A percentile compares a stretch with the other conserved stretches of the same genome.
Evolutionary conservation across 30 jellyfish, hydroid and myxozoan genomes (phyloP).

Genomic region (Pelagia noctiluca): DNA sequence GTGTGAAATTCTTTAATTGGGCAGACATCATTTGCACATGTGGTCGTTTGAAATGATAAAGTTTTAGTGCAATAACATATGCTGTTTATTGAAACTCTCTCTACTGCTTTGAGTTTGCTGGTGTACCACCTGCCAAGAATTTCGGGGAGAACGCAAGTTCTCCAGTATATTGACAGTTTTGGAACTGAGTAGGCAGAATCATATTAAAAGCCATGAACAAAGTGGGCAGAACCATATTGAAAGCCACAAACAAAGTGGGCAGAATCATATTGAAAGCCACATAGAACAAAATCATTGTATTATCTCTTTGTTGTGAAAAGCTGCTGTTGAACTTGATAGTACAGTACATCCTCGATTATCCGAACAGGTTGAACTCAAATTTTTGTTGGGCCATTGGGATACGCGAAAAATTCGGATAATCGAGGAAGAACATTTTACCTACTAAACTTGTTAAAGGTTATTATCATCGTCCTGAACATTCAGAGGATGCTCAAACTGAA

Average conservation of each 20-base stretch:
- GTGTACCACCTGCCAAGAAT: conserved; percentile 69
- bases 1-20: conserved; percentile 41
- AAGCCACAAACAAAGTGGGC: conserved; percentile 34
- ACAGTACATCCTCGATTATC: too few species aligned
- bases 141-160: conserved; percentile 60
- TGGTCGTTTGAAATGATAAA: conserved; percentile 20
- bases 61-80: conserved; percentile 33
- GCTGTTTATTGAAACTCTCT: conserved; percentile 29
- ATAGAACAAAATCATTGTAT: conserved; percentile 46
- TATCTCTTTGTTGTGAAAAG: conserved; percentile 29
- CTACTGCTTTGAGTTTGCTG: conserved; percentile 40
- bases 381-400: too few species aligned
- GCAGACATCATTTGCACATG: conserved; percentile 43
- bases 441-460: too few species aligned
- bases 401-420: too few species aligned
- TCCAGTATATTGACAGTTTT: conserved; percentile 54
- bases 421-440: too few species aligned
- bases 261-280: conserved; percentile 41
- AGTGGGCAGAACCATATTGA: conserved; percentile 28
- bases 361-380: too few species aligned
- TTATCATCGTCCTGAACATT: too few species aligned
- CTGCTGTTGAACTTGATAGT: conserved; percentile 72
- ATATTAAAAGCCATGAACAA: conserved; percentile 14
- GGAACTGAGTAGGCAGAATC: too few species aligned
- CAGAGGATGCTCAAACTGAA: too few species aligned